A percentile compares a stretch with the other conserved stretches of the same genome.
phyloP scores from a whole-genome alignment of 92 coral and sea anemone genomes.

The Virgularia gustaviana region DNA sequence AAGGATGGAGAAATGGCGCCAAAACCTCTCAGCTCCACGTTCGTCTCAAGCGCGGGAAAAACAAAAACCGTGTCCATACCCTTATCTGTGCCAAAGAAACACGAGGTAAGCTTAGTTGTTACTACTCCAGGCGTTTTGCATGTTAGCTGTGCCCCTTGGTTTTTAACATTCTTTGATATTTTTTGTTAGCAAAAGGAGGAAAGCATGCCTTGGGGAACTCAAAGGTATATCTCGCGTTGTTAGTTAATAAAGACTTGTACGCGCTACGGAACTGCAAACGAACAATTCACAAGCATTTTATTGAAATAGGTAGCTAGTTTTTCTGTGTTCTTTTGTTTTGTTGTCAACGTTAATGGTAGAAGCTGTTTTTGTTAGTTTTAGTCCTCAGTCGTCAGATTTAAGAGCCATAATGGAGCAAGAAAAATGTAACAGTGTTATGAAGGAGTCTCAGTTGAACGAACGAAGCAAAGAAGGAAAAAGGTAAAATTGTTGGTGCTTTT shows the following conservation, averaged over 20 bases:
- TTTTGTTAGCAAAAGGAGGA: not conserved
- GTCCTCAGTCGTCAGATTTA: conserved; percentile 71
- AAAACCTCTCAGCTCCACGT: not conserved
- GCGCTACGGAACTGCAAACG: no score
- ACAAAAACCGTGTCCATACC: not conserved
- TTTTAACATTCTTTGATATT: not conserved
- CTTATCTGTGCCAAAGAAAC: not conserved
- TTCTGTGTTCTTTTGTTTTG: no score
- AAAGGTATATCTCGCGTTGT: no score
- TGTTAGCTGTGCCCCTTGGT: not conserved
- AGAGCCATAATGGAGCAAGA: conserved; percentile 85
- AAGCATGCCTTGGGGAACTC: conserved; percentile 25
- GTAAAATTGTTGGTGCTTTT: no score
- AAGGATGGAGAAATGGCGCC: not conserved
- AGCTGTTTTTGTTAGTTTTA: no score
- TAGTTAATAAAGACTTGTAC: no score
- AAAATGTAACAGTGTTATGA: conserved; percentile 10
- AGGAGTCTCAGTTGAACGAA: not conserved
- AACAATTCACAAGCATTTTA: no score
- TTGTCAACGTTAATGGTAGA: no score
- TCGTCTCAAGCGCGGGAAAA: not conserved
- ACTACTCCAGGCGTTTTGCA: not conserved
- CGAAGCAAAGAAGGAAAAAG: conserved; percentile 23
- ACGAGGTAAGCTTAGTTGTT: not conserved
- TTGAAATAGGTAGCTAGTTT: not conserved